Evolutionary conservation across 2,797 vertebrate species (phyloP).

Genomic region (Platyrinchus mystaceus): DNA sequence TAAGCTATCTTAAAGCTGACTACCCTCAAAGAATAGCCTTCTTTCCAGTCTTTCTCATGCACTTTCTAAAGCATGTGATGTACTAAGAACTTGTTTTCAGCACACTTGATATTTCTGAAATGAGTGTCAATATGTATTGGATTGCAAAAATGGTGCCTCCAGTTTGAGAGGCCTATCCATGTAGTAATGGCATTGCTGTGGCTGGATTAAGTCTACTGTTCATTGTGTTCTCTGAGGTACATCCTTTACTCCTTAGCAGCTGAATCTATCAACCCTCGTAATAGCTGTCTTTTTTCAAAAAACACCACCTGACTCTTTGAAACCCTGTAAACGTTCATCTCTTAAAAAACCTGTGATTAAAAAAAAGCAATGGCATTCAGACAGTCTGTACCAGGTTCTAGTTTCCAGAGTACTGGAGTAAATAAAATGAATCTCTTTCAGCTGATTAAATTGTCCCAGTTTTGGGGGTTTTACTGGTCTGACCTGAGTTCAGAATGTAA

Average conservation of each 20-base stretch:
- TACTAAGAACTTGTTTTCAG: neutral
- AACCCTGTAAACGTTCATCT: neutral
- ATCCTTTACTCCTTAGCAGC: neutral
- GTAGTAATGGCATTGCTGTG: neutral
- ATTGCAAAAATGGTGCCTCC: conserved; percentile 2
- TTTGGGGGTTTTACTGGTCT: neutral
- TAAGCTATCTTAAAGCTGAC: neutral
- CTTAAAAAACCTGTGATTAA: neutral
- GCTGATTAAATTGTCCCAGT: neutral
- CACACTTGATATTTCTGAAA: neutral
- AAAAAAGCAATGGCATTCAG: neutral
- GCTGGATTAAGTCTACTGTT: neutral
- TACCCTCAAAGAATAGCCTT: neutral
- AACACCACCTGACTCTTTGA: neutral
- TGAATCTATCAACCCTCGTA: neutral
- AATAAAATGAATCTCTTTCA: neutral
- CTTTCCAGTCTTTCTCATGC: neutral
- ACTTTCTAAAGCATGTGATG: neutral
- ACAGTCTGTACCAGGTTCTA: neutral
- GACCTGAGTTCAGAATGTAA: neutral
- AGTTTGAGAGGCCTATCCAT: neutral
- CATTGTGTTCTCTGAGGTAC: neutral
- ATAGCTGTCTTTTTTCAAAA: neutral
- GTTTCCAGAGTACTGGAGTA: neutral
- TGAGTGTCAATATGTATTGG: conserved; percentile 3